phyloP scores from a whole-genome alignment of 35 echinoderm and acorn worm genomes.

The Diadema setosum region DNA sequence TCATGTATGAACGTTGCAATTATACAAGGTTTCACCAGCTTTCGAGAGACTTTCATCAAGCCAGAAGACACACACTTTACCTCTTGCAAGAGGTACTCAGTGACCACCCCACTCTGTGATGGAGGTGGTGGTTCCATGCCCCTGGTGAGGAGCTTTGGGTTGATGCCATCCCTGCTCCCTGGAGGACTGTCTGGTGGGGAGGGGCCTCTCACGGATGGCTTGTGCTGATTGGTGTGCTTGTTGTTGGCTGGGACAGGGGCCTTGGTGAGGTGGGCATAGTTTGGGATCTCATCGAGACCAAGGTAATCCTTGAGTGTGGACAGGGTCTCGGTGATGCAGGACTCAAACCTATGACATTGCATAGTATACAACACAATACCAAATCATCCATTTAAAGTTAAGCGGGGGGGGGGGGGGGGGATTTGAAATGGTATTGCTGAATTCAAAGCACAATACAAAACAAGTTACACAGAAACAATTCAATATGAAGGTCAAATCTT shows the following conservation, averaged over 20 bases:
- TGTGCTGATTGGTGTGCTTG: background rate
- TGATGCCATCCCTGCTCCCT: slow-evolving; percentile 27
- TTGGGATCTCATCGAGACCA: slow-evolving; percentile 50
- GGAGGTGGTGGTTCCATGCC: slow-evolving; percentile 15
- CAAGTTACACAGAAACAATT: too few species aligned
- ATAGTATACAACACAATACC: too few species aligned
- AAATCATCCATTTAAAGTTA: too few species aligned
- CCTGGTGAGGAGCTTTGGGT: slow-evolving; percentile 62
- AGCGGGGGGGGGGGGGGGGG: too few species aligned
- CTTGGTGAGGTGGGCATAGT: slow-evolving; percentile 45
- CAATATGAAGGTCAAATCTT: too few species aligned
- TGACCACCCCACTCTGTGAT: slow-evolving; percentile 31
- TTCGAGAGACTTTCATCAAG: too few species aligned
- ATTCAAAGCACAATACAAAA: too few species aligned
- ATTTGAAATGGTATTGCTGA: too few species aligned
- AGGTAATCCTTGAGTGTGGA: slow-evolving; percentile 78
- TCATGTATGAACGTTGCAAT: too few species aligned
- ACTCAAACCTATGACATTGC: slow-evolving; percentile 69
- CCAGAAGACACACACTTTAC: too few species aligned
- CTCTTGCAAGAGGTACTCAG: slow-evolving; percentile 73
- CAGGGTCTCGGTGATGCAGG: slow-evolving; percentile 66
- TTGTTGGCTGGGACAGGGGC: background rate
- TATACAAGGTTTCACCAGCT: too few species aligned
- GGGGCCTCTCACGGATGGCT: background rate
- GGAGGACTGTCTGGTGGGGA: slow-evolving; percentile 10